phyloP scores from a whole-genome alignment of 2,113 vertebrate species.

The Bufo bufo region DNA sequence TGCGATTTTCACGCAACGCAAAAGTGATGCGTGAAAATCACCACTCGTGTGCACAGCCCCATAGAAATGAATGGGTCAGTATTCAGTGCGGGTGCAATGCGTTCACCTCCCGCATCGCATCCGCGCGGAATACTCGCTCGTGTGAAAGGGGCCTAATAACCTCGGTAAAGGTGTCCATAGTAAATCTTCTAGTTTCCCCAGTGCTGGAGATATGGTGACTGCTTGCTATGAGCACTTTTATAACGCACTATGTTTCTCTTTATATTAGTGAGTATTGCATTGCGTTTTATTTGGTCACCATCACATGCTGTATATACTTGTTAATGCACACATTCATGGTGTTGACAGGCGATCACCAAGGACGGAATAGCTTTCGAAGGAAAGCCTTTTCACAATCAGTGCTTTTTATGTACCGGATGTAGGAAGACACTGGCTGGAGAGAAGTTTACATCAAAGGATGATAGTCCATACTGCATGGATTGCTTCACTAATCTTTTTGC shows the following conservation, averaged over 20 bases:
- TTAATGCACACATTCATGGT: not conserved
- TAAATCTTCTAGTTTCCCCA: not conserved
- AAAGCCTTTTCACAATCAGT: constrained; percentile 79
- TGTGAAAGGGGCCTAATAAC: too few species aligned
- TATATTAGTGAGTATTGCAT: not conserved
- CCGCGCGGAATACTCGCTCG: too few species aligned
- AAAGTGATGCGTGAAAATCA: too few species aligned
- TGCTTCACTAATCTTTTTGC: constrained; percentile 73
- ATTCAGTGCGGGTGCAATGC: too few species aligned
- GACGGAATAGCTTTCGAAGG: constrained; percentile 71
- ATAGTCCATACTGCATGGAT: constrained; percentile 74
- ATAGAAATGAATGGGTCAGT: too few species aligned
- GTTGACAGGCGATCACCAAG: constrained; percentile 71
- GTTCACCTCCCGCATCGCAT: too few species aligned
- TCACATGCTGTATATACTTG: not conserved
- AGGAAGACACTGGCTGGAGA: constrained; percentile 72
- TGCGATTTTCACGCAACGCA: too few species aligned
- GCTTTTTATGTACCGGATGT: constrained; percentile 76
- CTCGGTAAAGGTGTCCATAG: too few species aligned
- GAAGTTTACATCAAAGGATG: constrained; percentile 75
- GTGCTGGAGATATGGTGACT: not conserved
- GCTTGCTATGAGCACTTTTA: not conserved
- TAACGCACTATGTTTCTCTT: not conserved
- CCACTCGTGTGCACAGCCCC: too few species aligned
- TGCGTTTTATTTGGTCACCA: not conserved